Base-by-base conservation (phyloP, 2,888 invertebrate genomes). In the Sinotaia quadrata region DNA sequence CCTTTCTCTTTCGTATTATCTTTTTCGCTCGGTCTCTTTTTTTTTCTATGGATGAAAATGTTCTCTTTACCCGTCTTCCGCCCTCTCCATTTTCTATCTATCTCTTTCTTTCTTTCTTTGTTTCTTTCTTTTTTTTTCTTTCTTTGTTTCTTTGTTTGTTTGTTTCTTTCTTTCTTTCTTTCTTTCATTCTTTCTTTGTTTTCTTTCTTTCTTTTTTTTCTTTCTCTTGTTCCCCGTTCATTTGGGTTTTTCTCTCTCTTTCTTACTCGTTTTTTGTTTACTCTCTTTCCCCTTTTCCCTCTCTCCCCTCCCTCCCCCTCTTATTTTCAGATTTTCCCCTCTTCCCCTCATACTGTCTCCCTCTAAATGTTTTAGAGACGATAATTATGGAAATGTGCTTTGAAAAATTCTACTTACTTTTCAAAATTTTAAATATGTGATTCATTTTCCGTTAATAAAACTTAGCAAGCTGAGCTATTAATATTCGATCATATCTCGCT, bases 21-120 rank as follows among this genome's bases (percentile, higher is more conserved):
- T 27, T 5, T 7, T 5, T 41, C 10, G 44, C 44, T 60, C 18
- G 21, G 33, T 54, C 41, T 27, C 29, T 63, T 36, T 52, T 49
- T 36, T 3, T 41, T 34, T 65, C 24, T 31, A 15, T 65, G 18
- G 2, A 2, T 8, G 36, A 60, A 29, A n/a, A 5, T 44, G n/a
- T 3, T 2, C 33, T 31, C 21, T 10, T 47, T 29, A 8, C 7
- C 12, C 10, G 29, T 31, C 15, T 24, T 37, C 18, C 24, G 29
- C 36, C 52, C 24, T 52, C 31, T 62, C 36, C 56, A 21, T 36
- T 36, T 4, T 56, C 56, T 12, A 15, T 56, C 56, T 27, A 15
- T 56, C 56, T 37, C 24, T 59, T 24, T n/a, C 21, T 59, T 12
- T 37, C 37, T 27, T 29, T 29, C 1, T 41, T 29, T 2, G 3